phyloP scores from a whole-genome alignment of 2,797 vertebrate genomes.

The Parotocinclus haroldoi region DNA sequence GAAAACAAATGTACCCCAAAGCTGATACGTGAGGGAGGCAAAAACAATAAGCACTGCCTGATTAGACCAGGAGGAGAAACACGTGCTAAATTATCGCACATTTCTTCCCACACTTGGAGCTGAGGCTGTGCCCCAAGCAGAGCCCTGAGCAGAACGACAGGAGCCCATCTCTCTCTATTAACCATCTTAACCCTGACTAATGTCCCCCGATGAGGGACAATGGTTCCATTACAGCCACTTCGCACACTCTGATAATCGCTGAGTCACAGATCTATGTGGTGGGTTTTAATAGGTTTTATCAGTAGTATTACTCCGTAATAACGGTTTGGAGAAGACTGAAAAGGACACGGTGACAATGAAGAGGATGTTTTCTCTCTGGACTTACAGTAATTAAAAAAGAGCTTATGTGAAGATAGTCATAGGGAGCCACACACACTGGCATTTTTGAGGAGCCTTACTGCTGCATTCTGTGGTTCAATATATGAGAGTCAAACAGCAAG shows the following conservation, averaged over 20 bases:
- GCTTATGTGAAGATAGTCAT: slow-evolving; percentile 11
- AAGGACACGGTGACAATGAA: slow-evolving; percentile 15
- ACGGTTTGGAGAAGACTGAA: slow-evolving; percentile 29
- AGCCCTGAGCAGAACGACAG: slow-evolving; percentile 31
- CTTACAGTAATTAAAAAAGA: slow-evolving; percentile 15
- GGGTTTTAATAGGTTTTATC: slow-evolving; percentile 36
- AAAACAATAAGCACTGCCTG: slow-evolving; percentile 43
- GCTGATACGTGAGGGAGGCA: slow-evolving; percentile 48
- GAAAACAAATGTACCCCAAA: slow-evolving; percentile 10
- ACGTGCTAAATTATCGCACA: slow-evolving; percentile 57
- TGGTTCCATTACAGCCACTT: slow-evolving; percentile 46
- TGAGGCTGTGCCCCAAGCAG: slow-evolving; percentile 13
- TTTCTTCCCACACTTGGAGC: background rate
- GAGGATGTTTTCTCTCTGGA: background rate
- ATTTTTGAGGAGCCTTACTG: background rate
- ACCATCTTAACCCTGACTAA: slow-evolving; percentile 46
- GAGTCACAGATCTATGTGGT: slow-evolving; percentile 27
- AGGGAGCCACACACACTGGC: background rate
- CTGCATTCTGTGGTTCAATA: background rate
- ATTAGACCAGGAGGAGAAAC: slow-evolving; percentile 53
- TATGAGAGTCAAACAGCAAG: background rate
- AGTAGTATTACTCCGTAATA: slow-evolving; percentile 32
- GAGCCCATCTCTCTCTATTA: slow-evolving; percentile 50
- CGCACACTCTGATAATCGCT: slow-evolving; percentile 21
- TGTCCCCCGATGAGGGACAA: slow-evolving; percentile 47